Evolutionary conservation across 2,113 vertebrate genomes (phyloP).

Genomic region (Tiliqua scincoides): DNA sequence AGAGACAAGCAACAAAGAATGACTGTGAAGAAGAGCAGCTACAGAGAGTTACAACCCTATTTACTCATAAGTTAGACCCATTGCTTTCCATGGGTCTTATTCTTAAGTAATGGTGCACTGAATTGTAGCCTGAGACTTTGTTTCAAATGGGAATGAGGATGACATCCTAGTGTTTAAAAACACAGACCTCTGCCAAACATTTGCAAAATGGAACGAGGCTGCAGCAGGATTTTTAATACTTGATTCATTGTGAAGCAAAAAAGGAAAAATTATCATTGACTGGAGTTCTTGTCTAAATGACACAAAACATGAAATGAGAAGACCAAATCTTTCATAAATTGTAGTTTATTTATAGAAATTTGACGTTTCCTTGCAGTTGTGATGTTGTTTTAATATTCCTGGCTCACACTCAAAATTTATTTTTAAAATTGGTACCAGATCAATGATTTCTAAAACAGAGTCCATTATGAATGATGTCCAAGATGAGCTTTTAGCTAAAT

Average conservation of each 20-base stretch:
- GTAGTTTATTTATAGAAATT: neutral
- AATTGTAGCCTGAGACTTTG: no score
- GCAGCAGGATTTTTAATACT: neutral
- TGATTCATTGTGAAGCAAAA: neutral
- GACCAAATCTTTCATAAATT: neutral
- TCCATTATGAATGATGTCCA: neutral
- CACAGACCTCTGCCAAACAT: neutral
- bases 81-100: no score
- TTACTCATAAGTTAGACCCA: no score
- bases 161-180: no score
- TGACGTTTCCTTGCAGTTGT: neutral
- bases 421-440: no score
- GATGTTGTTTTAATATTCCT: neutral
- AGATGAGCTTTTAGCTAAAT: neutral
- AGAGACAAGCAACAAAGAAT: no score
- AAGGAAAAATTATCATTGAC: neutral
- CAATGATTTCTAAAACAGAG: neutral
- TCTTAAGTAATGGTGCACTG: no score
- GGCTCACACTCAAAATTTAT: no score
- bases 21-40: no score
- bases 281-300: neutral
- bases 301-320: neutral
- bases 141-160: no score
- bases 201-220: no score
- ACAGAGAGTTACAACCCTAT: no score